phyloP scores from a whole-genome alignment of 2,113 vertebrate genomes.

The Eulacestoma nigropectus region DNA sequence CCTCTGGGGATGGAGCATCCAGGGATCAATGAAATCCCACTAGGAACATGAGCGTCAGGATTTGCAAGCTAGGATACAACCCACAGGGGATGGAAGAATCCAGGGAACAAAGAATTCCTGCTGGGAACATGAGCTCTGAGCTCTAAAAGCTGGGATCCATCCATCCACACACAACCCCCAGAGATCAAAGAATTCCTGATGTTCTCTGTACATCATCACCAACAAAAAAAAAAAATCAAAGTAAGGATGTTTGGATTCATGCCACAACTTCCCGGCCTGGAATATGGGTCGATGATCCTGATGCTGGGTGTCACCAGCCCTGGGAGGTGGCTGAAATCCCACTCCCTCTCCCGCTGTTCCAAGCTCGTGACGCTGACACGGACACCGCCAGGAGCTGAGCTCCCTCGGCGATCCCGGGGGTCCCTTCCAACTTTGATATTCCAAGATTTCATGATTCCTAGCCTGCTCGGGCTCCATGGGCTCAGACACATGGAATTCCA shows the following conservation, averaged over 20 bases:
- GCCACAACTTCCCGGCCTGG: neutral
- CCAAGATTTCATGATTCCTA: neutral
- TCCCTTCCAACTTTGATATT: neutral
- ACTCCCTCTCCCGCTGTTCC: neutral
- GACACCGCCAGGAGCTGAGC: neutral
- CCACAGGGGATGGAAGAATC: neutral
- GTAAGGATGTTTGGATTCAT: neutral
- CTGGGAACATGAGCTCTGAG: neutral
- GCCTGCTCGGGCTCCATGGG: rapidly evolving
- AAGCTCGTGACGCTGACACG: neutral
- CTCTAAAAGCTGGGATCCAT: neutral
- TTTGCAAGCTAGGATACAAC: neutral
- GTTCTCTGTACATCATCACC: neutral
- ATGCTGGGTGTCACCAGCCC: too few relatives aligned
- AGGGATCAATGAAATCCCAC: neutral
- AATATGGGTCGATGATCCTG: neutral
- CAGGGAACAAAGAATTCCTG: neutral
- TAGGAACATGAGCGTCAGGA: neutral
- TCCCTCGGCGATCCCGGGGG: rapidly evolving
- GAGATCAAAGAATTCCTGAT: neutral
- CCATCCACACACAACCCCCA: neutral
- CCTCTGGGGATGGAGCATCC: neutral
- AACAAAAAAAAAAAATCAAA: neutral
- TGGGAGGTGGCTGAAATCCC: neutral
- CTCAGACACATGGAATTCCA: neutral